Evolutionary conservation across 2,113 vertebrate genomes (phyloP), one percentile per base, ranked within the genome.

Genomic region (Hirundichthys speculiger): DNA sequence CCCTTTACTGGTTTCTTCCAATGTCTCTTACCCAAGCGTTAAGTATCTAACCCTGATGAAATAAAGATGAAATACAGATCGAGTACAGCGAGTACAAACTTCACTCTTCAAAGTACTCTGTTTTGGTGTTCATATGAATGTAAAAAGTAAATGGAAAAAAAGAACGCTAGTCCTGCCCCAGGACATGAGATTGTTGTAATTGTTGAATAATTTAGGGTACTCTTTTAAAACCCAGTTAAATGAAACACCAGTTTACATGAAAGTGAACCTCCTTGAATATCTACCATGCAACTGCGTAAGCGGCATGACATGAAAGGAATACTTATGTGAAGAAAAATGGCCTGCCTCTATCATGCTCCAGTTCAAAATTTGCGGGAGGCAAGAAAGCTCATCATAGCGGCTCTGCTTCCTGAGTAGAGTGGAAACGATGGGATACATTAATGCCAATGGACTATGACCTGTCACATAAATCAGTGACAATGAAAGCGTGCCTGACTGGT

Each of bases 341-440:
- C 83, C 78, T 21, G 64, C 48, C 81, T 80, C 46, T 39, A 64
- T 51, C 49, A 11, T 83, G 83, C 91, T 87, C 87, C 75, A 69
- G 72, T 69, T 86, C 81, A 84, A 88, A 85, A 82, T 82, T 86
- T 18, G 61, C 66, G 15, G 84, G 70, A 83, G 72, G 80, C 68
- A 73, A 79, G 70, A 77, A 83, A 69, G 45, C 82, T 67, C 63
- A 57, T 78, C 64, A 27, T 60, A 40, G 63, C 75, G 62, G 71
- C 69, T 51, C 69, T 42, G 55, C 60, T 63, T 75, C 71, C 76
- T 7, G 15, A 78, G 66, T 57, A 73, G 69, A 75, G 77, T 48
- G 64, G 69, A 87, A 86, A 82, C 54, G 74, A 69, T 71, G 65
- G 84, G 88, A 91, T 91, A 86, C 72, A 86, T 91, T 84, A 89